Evolutionary conservation across 2,113 vertebrate species (phyloP), one percentile per base, ranked within the genome.

Genomic region (Neodon shergylaensis): DNA sequence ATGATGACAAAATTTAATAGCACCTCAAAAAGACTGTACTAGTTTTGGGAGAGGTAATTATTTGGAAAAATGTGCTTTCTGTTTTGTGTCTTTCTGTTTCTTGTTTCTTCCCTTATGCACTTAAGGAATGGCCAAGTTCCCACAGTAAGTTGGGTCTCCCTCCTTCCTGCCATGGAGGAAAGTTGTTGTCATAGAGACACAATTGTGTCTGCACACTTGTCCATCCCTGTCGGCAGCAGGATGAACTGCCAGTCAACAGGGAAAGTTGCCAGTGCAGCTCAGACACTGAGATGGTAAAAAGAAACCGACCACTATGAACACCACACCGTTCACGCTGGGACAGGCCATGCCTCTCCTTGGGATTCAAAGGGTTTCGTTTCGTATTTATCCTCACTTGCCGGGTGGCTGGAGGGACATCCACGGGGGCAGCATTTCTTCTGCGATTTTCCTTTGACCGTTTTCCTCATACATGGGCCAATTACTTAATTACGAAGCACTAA

Each of bases 11-110:
- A 22, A 66, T 90, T 82, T 88, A 91, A 31, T 61, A 21, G 58
- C 36, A 74, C 47, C 91, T 70, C 31, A 33, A 22, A 97, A 93
- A 83, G 72, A 7, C 44, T 47, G 16, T 12, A 54, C 81, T 39
- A 58, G 81, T 92, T 93, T 93, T 16, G 84, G 79, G 85, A 97
- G 85, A 95, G 82, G 85, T 68, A 19, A 65, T 94, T 74, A 95
- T 74, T 94, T 96, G 85, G 72, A 72, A 97, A 95, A 97, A 95
- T 92, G 85, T 42, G 72, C 76, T 90, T 96, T 97, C 81, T 94
- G 87, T 94, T 73, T 93, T 89, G 88, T 88, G 63, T 81, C 22
- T 77, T 73, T 54, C 54, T 58, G 54, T 58, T 58, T 19, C 54
- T 54, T 54, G 54, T 54, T 73, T 93, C 91, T 90, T 88, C 54